Evolutionary conservation across 2,113 vertebrate genomes (phyloP).

Genomic region (Apaloderma vittatum): DNA sequence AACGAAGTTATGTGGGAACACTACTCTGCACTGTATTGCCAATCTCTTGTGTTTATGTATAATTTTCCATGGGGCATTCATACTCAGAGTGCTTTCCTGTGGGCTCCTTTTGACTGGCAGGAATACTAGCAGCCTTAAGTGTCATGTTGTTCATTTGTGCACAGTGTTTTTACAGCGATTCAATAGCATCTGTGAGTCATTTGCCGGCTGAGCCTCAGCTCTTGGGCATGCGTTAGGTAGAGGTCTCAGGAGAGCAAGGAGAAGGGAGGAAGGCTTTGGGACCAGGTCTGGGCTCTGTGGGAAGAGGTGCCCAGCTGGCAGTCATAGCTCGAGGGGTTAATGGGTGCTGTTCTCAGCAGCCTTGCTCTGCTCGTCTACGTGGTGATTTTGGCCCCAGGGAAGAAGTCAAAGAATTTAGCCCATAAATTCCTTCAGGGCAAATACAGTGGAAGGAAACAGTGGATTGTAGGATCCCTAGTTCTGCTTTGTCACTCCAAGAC

Average conservation of each 20-base stretch:
- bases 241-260: neutral
- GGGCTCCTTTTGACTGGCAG: constrained; percentile 80
- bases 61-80: constrained; percentile 70
- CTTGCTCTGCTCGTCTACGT: neutral
- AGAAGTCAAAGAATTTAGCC: neutral
- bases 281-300: neutral
- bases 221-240: neutral
- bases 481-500: neutral
- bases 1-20: constrained; percentile 66
- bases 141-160: constrained; percentile 73
- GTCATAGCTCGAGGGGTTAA: neutral
- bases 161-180: constrained; percentile 76
- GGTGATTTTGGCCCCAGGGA: neutral
- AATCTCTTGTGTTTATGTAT: constrained; percentile 63
- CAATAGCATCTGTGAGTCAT: constrained; percentile 81
- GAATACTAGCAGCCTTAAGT: constrained; percentile 70
- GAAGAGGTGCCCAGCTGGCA: neutral
- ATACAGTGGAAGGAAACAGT: neutral
- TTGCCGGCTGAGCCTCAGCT: constrained; percentile 4
- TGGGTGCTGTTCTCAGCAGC: neutral
- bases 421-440: neutral
- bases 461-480: neutral
- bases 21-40: constrained; percentile 56
- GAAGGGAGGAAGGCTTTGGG: neutral
- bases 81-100: constrained; percentile 66